Evolutionary conservation across 1,140 invertebrate species (phyloP), one percentile per base, ranked within the genome.

Genomic region (Hyphantria cunea): DNA sequence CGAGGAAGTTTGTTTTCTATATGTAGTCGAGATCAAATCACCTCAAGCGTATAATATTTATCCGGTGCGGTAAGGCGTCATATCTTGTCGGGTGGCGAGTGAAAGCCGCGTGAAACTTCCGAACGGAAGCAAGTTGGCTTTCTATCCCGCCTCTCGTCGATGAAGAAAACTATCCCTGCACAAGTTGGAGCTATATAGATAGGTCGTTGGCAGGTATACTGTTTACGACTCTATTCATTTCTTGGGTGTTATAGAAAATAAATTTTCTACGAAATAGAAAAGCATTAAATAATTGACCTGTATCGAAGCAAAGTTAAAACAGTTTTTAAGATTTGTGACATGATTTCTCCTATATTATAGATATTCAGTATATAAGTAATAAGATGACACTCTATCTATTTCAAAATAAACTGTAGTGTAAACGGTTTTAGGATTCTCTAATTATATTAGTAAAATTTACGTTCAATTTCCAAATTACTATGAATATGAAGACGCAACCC

Each of bases 21-120:
- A 51, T 56, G 50, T 45, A 42, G 51, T 47, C 8, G 34, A 47
- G 52, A 68, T 64, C 56, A 64, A 68, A 73, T 70, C 55, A 64
- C 33, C 17, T 39, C 48, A 45, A 47, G 39, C 56, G 51, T 72
- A 64, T 69, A 72, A 67, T 65, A 72, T 55, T 70, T 68, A 68
- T 65, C 48, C 60, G 60, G 44, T 49, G 60, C 56, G 45, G 59
- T 25, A 55, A 66, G 53, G 64, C 64, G 66, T 67, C 62, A 66
- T 70, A 70, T 68, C 51, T 59, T 41, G 42, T 42, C 75, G 61
- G 71, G 60, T 82, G 68, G 76, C 74, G 76, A 82, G 84, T 83
- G 86, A 89, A 89, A 89, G 81, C 79, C 77, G 59, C 73, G 80
- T 68, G 78, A 86, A 86, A 86, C 84, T 75, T 77, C 73, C 74